Conservation (phyloP, 2,113 vertebrate species). For the Syngnathoides biaculeatus region DNA sequence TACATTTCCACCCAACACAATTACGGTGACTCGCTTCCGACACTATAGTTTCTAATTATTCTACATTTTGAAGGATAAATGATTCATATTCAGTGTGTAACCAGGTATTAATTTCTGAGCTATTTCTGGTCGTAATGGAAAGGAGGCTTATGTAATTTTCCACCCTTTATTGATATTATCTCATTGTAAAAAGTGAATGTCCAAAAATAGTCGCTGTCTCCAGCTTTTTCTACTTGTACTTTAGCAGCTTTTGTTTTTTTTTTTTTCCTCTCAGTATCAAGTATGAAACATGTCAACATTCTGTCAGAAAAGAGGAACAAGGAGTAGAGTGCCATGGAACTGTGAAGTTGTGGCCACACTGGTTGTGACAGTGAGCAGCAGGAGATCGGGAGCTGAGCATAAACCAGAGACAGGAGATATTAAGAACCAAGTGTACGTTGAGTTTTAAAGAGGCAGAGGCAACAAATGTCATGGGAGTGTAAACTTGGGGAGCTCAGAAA, state of each 20-base stretch:
- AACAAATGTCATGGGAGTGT: constrained; percentile 8
- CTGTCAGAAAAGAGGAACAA: background rate
- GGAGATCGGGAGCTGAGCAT: background rate
- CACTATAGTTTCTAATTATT: constrained; percentile 10
- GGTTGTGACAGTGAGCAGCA: constrained; percentile 5
- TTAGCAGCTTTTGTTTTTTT: constrained; percentile 17
- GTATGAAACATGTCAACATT: constrained; percentile 19
- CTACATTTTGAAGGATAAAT: constrained; percentile 23
- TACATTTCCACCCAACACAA: background rate
- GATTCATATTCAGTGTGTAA: constrained; percentile 33
- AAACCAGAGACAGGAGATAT: constrained; percentile 34
- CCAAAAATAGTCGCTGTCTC: constrained; percentile 10
- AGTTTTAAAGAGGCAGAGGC: constrained; percentile 33
- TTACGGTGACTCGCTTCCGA: background rate
- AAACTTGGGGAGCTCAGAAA: background rate
- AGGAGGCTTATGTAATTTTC: background rate
- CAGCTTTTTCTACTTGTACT: constrained; percentile 4
- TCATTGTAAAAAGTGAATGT: constrained; percentile 8
- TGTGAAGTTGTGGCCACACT: constrained; percentile 15
- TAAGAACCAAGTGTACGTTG: constrained; percentile 31
- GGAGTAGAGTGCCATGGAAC: constrained; percentile 1
- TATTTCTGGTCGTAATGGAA: constrained; percentile 7
- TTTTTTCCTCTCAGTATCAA: background rate
- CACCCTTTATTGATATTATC: background rate
- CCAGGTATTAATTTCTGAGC: background rate